These are phyloP conservation scores for Notodonta dromedarius DNA, from an alignment of 2,888 invertebrate species.

Conservation along the genomic window DNA sequence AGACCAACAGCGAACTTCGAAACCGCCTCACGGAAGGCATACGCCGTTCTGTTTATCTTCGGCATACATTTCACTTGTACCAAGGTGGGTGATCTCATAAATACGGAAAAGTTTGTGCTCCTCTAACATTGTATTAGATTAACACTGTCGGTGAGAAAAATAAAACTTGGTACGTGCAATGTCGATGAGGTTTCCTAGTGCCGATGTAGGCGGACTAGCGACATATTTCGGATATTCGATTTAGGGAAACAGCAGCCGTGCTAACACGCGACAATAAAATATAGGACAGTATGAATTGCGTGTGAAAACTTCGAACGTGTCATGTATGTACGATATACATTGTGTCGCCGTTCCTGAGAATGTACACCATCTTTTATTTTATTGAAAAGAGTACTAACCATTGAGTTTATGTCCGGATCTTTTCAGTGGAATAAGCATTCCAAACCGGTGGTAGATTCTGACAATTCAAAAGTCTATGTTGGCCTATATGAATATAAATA, in stretches of 20 bases:
- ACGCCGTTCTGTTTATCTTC: slow-evolving; percentile 37
- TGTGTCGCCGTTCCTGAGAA: too few species aligned
- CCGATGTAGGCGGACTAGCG: slow-evolving; percentile 40
- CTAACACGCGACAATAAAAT: slow-evolving; percentile 12
- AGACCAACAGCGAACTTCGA: slow-evolving; percentile 29
- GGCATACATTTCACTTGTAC: slow-evolving; percentile 36
- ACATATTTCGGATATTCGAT: slow-evolving; percentile 42
- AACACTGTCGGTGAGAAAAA: slow-evolving; percentile 22
- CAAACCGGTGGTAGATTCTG: too few species aligned
- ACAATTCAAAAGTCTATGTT: too few species aligned
- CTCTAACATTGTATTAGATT: slow-evolving; percentile 22
- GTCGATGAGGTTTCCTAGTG: slow-evolving; percentile 25
- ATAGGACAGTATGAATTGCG: too few species aligned
- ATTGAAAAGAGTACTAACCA: too few species aligned
- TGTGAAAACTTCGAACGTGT: too few species aligned
- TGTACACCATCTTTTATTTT: too few species aligned
- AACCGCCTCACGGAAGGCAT: slow-evolving; percentile 27
- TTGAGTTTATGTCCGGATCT: too few species aligned
- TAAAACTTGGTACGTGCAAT: slow-evolving; percentile 27
- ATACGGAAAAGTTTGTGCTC: slow-evolving; percentile 25
- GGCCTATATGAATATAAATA: too few species aligned
- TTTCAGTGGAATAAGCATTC: too few species aligned
- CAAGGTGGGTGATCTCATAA: slow-evolving; percentile 29
- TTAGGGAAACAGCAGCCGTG: slow-evolving; percentile 39
- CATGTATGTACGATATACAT: too few species aligned